phyloP scores from a whole-genome alignment of 2,888 invertebrate genomes.

The Anodontia alba region DNA sequence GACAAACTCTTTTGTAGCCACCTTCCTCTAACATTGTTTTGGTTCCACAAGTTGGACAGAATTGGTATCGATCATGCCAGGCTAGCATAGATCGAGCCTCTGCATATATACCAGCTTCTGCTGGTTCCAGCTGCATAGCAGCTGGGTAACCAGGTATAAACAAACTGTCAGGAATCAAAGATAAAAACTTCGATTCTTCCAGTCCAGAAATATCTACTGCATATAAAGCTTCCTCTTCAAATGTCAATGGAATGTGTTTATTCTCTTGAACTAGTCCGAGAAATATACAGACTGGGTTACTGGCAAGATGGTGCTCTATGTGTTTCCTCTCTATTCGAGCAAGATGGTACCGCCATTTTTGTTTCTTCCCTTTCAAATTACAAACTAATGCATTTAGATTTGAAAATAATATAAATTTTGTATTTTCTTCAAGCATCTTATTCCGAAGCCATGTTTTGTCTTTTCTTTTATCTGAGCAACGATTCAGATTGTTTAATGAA shows the following conservation, averaged over 20 bases:
- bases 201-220: constrained; percentile 74
- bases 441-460: constrained; percentile 79
- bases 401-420: constrained; percentile 80
- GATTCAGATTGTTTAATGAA: constrained; percentile 77
- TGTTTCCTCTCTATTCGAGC: constrained; percentile 67
- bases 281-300: constrained; percentile 75
- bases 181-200: constrained; percentile 60
- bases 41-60: constrained; percentile 85
- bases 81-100: constrained; percentile 84
- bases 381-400: constrained; percentile 73
- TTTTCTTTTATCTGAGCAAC: constrained; percentile 80
- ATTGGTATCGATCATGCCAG: constrained; percentile 85
- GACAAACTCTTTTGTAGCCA: constrained; percentile 82
- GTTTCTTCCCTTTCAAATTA: constrained; percentile 42
- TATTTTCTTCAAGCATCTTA: constrained; percentile 65
- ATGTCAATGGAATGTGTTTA: constrained; percentile 39
- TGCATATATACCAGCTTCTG: constrained; percentile 82
- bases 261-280: constrained; percentile 75
- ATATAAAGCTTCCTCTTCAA: constrained; percentile 77
- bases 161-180: constrained; percentile 58
- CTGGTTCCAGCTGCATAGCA: constrained; percentile 73
- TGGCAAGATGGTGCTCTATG: constrained; percentile 63
- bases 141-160: constrained; percentile 71
- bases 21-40: constrained; percentile 78
- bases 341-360: constrained; percentile 62